Evolutionary conservation across 1,140 invertebrate genomes (phyloP).

Genomic region (Polypedilum vanderplanki): DNA sequence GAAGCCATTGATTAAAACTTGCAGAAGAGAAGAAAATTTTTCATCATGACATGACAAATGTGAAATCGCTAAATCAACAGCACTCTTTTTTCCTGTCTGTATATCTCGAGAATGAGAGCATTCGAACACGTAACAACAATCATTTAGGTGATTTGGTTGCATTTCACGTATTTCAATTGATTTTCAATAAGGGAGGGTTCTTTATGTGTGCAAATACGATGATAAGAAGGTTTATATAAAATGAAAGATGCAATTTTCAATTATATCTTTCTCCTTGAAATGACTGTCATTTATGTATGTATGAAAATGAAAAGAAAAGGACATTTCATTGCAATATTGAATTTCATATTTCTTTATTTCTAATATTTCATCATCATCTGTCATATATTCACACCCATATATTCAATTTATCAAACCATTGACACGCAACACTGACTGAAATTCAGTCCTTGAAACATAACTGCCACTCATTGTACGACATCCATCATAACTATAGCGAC

Average conservation of each 20-base stretch:
- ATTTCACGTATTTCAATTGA: slow-evolving; percentile 27
- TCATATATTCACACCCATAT: background rate
- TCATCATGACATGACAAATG: background rate
- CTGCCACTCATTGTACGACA: slow-evolving; percentile 51
- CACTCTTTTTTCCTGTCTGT: background rate
- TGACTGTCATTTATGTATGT: background rate
- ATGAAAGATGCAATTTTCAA: slow-evolving; percentile 27
- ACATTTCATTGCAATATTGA: background rate
- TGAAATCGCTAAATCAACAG: background rate
- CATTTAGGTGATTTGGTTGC: slow-evolving; percentile 24
- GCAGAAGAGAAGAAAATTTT: background rate
- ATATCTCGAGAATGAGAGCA: background rate
- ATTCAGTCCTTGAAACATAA: slow-evolving; percentile 57
- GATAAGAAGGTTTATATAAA: background rate
- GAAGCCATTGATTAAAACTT: background rate
- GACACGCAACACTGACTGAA: slow-evolving; percentile 50
- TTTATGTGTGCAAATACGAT: background rate
- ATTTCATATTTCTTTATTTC: background rate
- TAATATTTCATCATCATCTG: slow-evolving; percentile 8
- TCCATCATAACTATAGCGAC: slow-evolving; percentile 57
- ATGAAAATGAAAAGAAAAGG: background rate
- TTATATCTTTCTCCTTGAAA: background rate
- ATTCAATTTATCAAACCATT: slow-evolving; percentile 42
- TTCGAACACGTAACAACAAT: slow-evolving; percentile 15
- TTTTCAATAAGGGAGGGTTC: slow-evolving; percentile 13